Percentiles rank a stretch among this genome's conserved stretches.
Evolutionary conservation across 2,113 vertebrate species (phyloP).

Genomic region (Sapajus apella): DNA sequence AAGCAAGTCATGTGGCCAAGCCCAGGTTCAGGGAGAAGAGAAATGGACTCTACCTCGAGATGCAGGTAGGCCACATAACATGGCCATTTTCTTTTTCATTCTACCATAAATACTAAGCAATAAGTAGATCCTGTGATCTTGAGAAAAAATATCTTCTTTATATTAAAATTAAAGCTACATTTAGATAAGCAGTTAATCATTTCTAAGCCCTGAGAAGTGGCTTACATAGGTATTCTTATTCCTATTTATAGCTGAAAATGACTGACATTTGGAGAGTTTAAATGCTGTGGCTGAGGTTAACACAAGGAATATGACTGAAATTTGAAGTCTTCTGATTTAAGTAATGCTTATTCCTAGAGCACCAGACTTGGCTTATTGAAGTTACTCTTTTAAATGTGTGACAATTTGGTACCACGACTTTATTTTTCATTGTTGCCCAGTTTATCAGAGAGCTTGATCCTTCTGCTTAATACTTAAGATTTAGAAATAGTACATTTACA

Average conservation of each 20-base stretch:
- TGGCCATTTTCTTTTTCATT: background rate
- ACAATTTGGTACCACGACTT: background rate
- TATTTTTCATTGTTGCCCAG: background rate
- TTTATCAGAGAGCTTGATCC: background rate
- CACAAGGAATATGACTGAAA: background rate
- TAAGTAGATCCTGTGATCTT: background rate
- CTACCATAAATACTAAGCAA: background rate
- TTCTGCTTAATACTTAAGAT: background rate
- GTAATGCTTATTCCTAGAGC: background rate
- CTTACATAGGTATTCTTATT: background rate
- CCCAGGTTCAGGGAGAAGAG: background rate
- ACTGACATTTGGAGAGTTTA: background rate
- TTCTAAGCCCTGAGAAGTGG: background rate
- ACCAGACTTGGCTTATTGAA: background rate
- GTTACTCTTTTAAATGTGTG: background rate
- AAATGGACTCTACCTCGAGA: background rate
- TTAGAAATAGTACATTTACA: background rate
- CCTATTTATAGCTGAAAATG: background rate
- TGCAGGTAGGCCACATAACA: background rate
- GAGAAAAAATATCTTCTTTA: background rate
- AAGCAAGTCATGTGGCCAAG: background rate
- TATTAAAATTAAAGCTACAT: background rate
- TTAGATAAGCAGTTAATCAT: background rate
- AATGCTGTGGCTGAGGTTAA: background rate
- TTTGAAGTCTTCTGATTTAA: slow-evolving; percentile 22